Percentiles rank a stretch among this genome's conserved stretches.
Conservation (phyloP, 2,113 vertebrate genomes). For the Oryzias curvinotus region DNA sequence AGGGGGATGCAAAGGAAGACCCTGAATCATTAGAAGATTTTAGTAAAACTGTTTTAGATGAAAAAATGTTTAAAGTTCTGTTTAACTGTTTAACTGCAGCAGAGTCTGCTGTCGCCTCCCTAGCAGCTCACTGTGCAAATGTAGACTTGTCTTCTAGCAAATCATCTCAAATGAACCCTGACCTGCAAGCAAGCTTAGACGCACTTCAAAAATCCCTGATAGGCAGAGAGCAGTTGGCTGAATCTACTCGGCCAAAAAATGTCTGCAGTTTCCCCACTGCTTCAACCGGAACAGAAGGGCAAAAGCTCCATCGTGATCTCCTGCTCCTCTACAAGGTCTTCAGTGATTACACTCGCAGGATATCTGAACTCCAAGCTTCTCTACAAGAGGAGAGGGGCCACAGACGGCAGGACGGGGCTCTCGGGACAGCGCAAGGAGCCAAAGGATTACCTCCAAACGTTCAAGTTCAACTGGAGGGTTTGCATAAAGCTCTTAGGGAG, state of each 20-base stretch:
- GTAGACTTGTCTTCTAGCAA: constrained; percentile 8
- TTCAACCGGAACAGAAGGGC: constrained; percentile 21
- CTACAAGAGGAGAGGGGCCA: constrained; percentile 36
- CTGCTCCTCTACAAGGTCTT: constrained; percentile 54
- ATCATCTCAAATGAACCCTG: constrained; percentile 18
- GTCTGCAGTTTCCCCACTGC: background rate
- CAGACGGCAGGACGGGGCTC: constrained; percentile 38
- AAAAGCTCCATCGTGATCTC: constrained; percentile 64
- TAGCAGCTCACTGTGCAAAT: constrained; percentile 58
- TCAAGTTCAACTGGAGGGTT: constrained; percentile 65
- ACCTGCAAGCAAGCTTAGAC: constrained; percentile 65
- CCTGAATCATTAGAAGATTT: background rate
- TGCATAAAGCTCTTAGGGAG: constrained; percentile 76
- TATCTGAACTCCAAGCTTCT: constrained; percentile 55
- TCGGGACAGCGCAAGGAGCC: constrained; percentile 16
- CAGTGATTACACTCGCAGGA: constrained; percentile 47
- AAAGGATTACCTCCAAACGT: constrained; percentile 46
- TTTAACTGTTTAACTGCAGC: constrained; percentile 65
- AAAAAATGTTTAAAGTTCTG: constrained; percentile 38
- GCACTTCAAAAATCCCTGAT: constrained; percentile 63
- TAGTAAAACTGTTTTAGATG: constrained; percentile 8
- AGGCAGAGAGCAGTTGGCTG: constrained; percentile 46
- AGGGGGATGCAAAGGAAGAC: constrained; percentile 9
- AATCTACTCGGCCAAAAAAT: constrained; percentile 9
- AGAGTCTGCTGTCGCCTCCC: constrained; percentile 61